Evolutionary conservation across 2,888 invertebrate genomes (phyloP).

Genomic region (Ariolimax columbianus): DNA sequence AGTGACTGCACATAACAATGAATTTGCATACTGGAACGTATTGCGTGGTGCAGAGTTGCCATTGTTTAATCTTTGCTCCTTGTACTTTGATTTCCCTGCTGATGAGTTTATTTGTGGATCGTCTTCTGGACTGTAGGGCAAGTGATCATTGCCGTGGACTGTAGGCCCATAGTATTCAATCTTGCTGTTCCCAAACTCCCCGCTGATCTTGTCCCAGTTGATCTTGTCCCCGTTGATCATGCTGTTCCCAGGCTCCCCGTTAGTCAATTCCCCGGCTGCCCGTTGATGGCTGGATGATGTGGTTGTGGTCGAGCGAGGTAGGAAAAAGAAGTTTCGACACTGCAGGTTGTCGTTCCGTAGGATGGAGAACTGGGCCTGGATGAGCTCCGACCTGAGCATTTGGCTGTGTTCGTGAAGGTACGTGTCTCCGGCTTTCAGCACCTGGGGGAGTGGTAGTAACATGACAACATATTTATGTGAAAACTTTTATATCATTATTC

Average conservation of each 20-base stretch:
- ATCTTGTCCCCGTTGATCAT: neutral
- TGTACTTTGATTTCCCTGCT: neutral
- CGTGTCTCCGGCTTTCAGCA: conserved; percentile 52
- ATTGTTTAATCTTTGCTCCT: conserved; percentile 1
- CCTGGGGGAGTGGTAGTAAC: too few relatives aligned
- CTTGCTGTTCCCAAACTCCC: neutral
- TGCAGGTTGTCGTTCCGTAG: conserved; percentile 32
- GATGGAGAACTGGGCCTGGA: conserved; percentile 53
- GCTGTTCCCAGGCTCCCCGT: neutral
- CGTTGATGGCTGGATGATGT: conserved; percentile 16
- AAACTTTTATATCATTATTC: too few relatives aligned
- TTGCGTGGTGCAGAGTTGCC: neutral
- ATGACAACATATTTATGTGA: too few relatives aligned
- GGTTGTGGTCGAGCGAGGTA: conserved; percentile 7
- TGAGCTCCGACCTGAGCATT: conserved; percentile 29
- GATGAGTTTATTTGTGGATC: neutral
- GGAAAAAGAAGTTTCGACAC: conserved; percentile 14
- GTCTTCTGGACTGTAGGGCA: neutral
- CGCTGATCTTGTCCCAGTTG: neutral
- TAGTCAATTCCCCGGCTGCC: neutral
- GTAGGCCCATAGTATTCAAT: neutral
- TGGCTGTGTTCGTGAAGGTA: conserved; percentile 45
- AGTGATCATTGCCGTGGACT: neutral
- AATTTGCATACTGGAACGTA: neutral
- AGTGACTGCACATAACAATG: neutral